Base-by-base conservation (phyloP, 37 sponge, comb jelly and placozoan species). In the Ianthella basta region DNA sequence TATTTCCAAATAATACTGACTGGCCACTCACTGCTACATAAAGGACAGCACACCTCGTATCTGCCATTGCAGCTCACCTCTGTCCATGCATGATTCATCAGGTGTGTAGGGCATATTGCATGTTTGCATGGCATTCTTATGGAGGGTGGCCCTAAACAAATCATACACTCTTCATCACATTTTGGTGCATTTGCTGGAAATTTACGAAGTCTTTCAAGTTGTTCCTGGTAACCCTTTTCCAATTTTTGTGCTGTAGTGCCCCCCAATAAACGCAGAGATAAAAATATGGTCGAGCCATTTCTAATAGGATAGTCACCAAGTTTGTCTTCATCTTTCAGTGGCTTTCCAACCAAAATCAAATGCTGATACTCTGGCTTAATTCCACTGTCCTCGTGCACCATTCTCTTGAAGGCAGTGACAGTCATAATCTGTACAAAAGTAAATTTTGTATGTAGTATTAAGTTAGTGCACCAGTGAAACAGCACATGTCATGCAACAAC, bases 311-410 rank as follows among this genome's bases (percentile, higher is more conserved):
- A 89, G 50, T 80, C 70, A 54, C 56, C 35, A 8, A 89, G 40
- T 44, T 4, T 55, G 0, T 84, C 34, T 34, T 21, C 30, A 60
- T 88, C 82, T 53, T 84, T 40, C 29, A 88, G 64, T 34, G 82
- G 75, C 67, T 88, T 88, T 53, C 88, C 88, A 60, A 23, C 88
- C 68, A 61, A 88, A 14, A 88, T 82, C 18, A 88, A 72, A 21
- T 83, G 65, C 56, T 88, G 88, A 50, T 82, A 29, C 25, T 66
- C 44, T 36, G 83, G 39, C 18, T 77, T 78, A 23, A 88, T 23
- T 23, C 83, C 67, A 29, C 35, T 72, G 30, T 50, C 83, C 27
- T 82, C 55, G 55, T 88, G n/a, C 15, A 88, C 66, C 29, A 60
- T 56, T 4, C 13, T 32, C 37, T 83, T 88, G 23, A 88, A 72